Base-by-base conservation (phyloP, 2,797 vertebrate genomes). In the Sternotherus odoratus region DNA sequence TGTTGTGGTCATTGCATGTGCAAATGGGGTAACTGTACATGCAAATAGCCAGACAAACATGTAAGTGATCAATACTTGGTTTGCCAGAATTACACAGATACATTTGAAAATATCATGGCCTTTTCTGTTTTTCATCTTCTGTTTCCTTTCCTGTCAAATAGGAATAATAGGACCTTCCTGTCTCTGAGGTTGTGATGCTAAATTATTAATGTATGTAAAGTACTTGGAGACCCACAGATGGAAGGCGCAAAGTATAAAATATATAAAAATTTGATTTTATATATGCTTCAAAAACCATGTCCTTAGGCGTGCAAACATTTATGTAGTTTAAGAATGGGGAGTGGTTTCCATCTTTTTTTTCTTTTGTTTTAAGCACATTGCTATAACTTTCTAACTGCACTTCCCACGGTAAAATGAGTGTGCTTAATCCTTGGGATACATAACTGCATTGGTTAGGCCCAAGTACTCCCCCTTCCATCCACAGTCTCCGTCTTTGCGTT, bases 161-260 rank as follows among this genome's bases (percentile, higher is more conserved):
- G 75, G 43, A 94, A 80, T 9, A 39, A 49, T 39, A 57, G 57
- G 92, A 80, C 72, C 89, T 95, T 28, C 12, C 66, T 74, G 23
- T 46, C 84, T 79, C 88, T 87, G 77, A 90, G 78, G 88, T 87
- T 57, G 4, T 21, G 63, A 81, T 90, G 39, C 39, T 80, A 33
- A 75, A 77, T 79, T 89, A 89, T 79, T 60, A 63, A 82, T 91
- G n/a, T 94, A 63, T 54, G 92, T 84, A 77, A 91, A 74, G 78
- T 66, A 92, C 91, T 92, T 92, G 28, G 28, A 8, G 83, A 53
- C n/a, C 54, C 82, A 79, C 56, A 69, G 89, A 8, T 16, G 28
- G 13, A 60, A 60, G 57, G 57, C 13, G 30, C 57, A 60, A 60
- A 16, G 57, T 69, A 23, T 3, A 39, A n/a, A n/a, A n/a, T n/a